A percentile compares a stretch with the other conserved stretches of the same genome.
Evolutionary conservation across 2,888 invertebrate species (phyloP).

Genomic region (Megalurothrips usitatus): DNA sequence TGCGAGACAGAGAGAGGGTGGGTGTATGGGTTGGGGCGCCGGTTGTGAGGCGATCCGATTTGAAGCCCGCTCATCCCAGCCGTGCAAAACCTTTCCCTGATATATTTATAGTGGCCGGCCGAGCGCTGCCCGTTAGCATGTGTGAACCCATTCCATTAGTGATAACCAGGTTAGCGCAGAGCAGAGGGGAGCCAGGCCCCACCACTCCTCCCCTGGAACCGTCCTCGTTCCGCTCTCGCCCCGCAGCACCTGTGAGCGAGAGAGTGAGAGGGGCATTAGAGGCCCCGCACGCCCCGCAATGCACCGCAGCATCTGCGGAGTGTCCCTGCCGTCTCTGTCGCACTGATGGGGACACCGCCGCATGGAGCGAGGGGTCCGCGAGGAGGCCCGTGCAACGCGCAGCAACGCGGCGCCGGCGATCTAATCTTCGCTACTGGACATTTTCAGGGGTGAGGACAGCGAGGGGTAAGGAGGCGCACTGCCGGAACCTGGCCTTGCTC

Average conservation of each 20-base stretch:
- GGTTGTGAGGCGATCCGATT: neutral
- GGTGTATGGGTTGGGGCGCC: neutral
- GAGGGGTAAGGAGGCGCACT: no score
- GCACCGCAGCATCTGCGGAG: no score
- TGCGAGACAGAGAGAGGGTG: neutral
- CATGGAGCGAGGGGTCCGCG: neutral
- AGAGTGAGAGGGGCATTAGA: neutral
- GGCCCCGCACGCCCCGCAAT: neutral
- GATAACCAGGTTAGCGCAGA: conserved; percentile 3
- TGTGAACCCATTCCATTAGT: conserved; percentile 25
- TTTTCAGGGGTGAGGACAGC: neutral
- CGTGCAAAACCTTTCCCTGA: conserved; percentile 13
- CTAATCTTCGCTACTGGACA: conserved; percentile 7
- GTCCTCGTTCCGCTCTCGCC: no score
- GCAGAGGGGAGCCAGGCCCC: neutral
- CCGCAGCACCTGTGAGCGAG: neutral
- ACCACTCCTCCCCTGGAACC: neutral
- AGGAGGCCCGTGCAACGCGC: neutral
- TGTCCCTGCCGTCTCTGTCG: no score
- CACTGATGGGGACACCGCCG: no score
- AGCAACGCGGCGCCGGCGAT: neutral
- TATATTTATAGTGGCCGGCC: conserved; percentile 9
- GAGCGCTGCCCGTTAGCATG: conserved; percentile 7
- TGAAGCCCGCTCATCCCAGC: neutral
- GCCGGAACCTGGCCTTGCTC: no score